Evolutionary conservation across 2,113 vertebrate genomes (phyloP).

Genomic region (Passer domesticus): DNA sequence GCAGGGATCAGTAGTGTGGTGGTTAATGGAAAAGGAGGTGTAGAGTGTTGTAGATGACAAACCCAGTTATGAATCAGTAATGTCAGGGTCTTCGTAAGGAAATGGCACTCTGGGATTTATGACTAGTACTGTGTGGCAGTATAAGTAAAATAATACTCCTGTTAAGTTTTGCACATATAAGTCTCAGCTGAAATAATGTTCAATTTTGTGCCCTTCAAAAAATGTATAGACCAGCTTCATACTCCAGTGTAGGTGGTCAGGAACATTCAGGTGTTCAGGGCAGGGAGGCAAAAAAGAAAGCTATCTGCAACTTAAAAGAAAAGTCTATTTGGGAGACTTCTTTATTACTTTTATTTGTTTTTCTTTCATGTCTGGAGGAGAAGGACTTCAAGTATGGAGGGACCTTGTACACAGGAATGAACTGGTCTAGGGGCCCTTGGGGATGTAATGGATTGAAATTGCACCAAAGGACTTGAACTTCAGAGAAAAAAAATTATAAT

Average conservation of each 20-base stretch:
- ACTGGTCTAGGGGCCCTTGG: not conserved
- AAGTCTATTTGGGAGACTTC: not conserved
- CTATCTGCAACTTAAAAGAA: not conserved
- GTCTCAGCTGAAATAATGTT: not conserved
- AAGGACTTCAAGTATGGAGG: not conserved
- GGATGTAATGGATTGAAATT: not conserved
- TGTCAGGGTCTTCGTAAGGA: not conserved
- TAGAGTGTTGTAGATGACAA: not conserved
- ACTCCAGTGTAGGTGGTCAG: not conserved
- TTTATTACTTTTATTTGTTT: not conserved
- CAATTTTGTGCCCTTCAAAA: not conserved
- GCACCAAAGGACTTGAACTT: not conserved
- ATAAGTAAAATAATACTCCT: not conserved
- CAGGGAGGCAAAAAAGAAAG: not conserved
- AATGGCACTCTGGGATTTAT: not conserved
- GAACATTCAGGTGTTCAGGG: not conserved
- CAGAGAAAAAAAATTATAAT: not conserved
- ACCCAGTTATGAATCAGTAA: not conserved
- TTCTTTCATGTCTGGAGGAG: not conserved
- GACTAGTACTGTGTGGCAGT: not conserved
- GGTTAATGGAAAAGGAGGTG: not conserved
- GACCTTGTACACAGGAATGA: not conserved
- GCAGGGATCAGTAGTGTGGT: not conserved
- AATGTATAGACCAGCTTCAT: not conserved
- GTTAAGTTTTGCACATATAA: not conserved